Conservation (phyloP, 2,113 vertebrate genomes). For the Butorides virescens region DNA sequence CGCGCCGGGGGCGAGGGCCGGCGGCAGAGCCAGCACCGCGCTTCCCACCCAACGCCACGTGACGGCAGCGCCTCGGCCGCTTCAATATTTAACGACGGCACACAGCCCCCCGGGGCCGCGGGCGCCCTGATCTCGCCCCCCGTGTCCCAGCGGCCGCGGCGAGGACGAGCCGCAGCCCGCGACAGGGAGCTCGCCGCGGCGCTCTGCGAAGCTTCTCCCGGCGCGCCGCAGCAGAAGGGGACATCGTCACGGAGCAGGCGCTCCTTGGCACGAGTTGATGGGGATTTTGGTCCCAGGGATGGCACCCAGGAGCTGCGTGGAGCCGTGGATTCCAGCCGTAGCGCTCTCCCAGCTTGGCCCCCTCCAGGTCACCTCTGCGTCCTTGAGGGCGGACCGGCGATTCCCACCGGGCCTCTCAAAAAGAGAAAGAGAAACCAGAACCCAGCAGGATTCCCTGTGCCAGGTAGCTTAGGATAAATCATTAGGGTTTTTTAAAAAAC, state of each 20-base stretch:
- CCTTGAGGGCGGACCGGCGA: rapidly evolving
- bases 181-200: background rate
- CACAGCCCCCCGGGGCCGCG: rapidly evolving
- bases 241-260: rapidly evolving
- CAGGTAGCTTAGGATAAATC: background rate
- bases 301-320: background rate
- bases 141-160: rapidly evolving
- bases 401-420: background rate
- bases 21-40: background rate
- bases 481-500: background rate
- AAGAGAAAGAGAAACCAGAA: background rate
- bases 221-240: rapidly evolving
- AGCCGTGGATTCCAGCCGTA: rapidly evolving
- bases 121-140: background rate
- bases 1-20: no score
- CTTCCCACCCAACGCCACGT: background rate
- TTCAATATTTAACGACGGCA: background rate
- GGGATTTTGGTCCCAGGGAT: background rate
- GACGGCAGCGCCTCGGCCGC: background rate
- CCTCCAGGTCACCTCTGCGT: background rate
- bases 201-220: rapidly evolving
- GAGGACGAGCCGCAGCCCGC: background rate
- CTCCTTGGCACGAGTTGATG: background rate
- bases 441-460: background rate
- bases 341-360: background rate